Evolutionary conservation across 2,888 invertebrate species (phyloP), one percentile per base, ranked within the genome.

Genomic region (Galerucella nymphaeae): DNA sequence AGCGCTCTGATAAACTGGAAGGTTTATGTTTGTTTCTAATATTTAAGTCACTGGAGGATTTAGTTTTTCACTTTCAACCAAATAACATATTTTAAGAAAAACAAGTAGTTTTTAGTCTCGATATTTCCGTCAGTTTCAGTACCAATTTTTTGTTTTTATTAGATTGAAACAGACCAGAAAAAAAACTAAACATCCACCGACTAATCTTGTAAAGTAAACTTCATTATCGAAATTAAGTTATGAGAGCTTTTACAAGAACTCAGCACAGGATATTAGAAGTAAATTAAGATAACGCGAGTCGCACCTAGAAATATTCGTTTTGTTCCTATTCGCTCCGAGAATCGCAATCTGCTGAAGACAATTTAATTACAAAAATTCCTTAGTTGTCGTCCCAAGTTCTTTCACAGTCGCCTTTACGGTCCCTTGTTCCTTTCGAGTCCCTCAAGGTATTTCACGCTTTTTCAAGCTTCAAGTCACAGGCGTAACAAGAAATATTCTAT

Each of bases 171-270:
- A 30, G 30, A 6, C 30, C 8, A 30, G 8, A 41, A 13, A 59
- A 4, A 4, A 30, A 38, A 38, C 30, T 59, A 16, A 30, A 59
- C 30, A 30, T 30, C 30, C n/a, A 59, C 59, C 16, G 5, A 14
- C 30, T 38, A 59, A 59, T 59, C 59, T 38, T 1, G n/a, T 14
- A 59, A 59, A 59, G 30, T 14, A 59, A 30, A 59, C 59, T 59
- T 59, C n/a, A 69, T 64, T 72, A 68, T 68, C 64, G 57, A 69
- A 68, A 64, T 64, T 64, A 48, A 64, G 50, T 64, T 64, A 59
- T 41, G 30, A 38, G 59, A 38, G 59, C 59, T 50, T 50, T 53
- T 48, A 48, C 50, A 38, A 45, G 50, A 23, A 14, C 14, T 9
- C n/a, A 18, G 42, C 4, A 16, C 48, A 64, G 64, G 64, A 64